These are phyloP conservation scores for Tridacna crocea DNA, from an alignment of 2,888 invertebrate genomes.

Conservation along the genomic window DNA sequence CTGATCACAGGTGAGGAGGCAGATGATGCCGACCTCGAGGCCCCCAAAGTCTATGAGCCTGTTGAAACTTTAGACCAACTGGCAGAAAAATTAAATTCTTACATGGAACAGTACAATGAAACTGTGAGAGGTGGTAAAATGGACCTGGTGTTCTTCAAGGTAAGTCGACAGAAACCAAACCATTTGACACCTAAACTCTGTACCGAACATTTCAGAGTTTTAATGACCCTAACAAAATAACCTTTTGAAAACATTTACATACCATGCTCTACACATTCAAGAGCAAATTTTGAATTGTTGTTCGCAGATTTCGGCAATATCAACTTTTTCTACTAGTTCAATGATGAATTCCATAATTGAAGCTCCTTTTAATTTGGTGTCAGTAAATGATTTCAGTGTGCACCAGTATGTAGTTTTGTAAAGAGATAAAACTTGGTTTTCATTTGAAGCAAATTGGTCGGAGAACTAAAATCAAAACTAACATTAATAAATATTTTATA, in stretches of 20 bases:
- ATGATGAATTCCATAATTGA: too few species aligned
- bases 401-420: too few species aligned
- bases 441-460: too few species aligned
- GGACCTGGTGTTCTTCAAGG: slow-evolving; percentile 85
- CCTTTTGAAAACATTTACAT: not conserved
- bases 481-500: too few species aligned
- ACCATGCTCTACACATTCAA: too few species aligned
- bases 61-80: slow-evolving; percentile 89
- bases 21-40: slow-evolving; percentile 96
- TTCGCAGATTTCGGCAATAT: too few species aligned
- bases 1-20: slow-evolving; percentile 91
- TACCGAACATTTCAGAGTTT: not conserved
- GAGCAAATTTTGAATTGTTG: too few species aligned
- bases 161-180: slow-evolving; percentile 41
- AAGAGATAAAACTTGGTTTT: too few species aligned
- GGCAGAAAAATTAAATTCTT: slow-evolving; percentile 84
- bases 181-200: not conserved
- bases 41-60: slow-evolving; percentile 98
- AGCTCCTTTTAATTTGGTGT: too few species aligned
- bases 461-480: too few species aligned
- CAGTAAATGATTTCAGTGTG: too few species aligned
- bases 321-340: too few species aligned
- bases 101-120: slow-evolving; percentile 84
- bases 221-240: not conserved
- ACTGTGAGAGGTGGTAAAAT: slow-evolving; percentile 83